phyloP scores from a whole-genome alignment of 1,140 invertebrate species.

The Coptotermes formosanus region DNA sequence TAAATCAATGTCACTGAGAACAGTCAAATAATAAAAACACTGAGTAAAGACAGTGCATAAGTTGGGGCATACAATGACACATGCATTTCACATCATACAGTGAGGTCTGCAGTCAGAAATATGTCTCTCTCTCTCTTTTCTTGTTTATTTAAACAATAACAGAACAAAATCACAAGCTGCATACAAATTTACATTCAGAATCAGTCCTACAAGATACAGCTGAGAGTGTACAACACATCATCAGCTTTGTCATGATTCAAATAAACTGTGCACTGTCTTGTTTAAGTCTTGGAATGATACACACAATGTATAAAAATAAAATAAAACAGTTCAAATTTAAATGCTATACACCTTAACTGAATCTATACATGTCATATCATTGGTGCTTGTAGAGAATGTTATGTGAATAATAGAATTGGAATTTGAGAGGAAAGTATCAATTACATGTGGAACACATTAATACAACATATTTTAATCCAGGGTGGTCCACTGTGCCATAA shows the following conservation, averaged over 20 bases:
- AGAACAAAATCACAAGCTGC: constrained; percentile 4
- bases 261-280: not conserved
- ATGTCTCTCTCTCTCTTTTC: not conserved
- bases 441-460: too few relatives aligned
- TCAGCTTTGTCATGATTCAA: not conserved
- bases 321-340: not conserved
- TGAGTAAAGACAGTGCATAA: too few relatives aligned
- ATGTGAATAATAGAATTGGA: not conserved
- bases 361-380: not conserved
- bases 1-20: too few relatives aligned
- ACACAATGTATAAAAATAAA: not conserved
- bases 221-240: not conserved
- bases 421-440: not conserved
- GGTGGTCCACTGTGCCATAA: too few relatives aligned
- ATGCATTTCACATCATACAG: too few relatives aligned
- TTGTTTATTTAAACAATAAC: constrained; percentile 16
- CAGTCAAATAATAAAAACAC: too few relatives aligned
- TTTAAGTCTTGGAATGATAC: not conserved
- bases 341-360: not conserved
- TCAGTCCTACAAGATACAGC: not conserved
- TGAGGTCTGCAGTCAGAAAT: not conserved
- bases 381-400: not conserved
- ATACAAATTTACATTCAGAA: not conserved
- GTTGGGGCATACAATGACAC: too few relatives aligned
- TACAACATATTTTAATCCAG: too few relatives aligned